These are phyloP conservation scores for Lasioglossum villosulum DNA, from an alignment of 2,888 invertebrate species.

Conservation along the genomic window DNA sequence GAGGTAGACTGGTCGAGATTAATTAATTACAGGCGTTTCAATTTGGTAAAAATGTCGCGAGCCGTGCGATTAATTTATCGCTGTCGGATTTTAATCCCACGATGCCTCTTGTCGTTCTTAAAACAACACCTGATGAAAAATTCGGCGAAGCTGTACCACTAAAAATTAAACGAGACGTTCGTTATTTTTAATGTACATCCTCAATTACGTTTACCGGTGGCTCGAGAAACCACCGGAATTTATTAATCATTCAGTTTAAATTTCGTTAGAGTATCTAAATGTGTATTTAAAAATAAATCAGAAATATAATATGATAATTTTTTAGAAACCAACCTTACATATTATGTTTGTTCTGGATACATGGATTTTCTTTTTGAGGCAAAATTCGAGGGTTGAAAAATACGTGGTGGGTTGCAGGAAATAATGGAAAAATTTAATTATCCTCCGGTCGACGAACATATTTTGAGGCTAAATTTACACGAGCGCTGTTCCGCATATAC, in stretches of 20 bases:
- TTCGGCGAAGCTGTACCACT: neutral
- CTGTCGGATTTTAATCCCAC: neutral
- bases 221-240: neutral
- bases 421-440: neutral
- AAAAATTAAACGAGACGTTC: neutral
- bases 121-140: neutral
- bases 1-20: neutral
- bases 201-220: neutral
- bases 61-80: neutral
- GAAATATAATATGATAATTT: no score
- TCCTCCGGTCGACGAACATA: neutral
- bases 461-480: conserved; percentile 5
- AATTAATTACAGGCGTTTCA: conserved; percentile 26
- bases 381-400: neutral
- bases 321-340: neutral
- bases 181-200: neutral
- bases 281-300: no score
- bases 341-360: neutral
- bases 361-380: neutral
- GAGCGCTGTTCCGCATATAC: neutral
- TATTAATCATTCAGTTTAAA: neutral
- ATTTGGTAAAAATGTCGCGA: conserved; percentile 4
- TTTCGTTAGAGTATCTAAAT: no score
- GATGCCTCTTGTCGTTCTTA: neutral
- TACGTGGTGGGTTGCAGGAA: neutral